Evolutionary conservation across 2,113 vertebrate genomes (phyloP), one percentile per base, ranked within the genome.

Genomic region (Nothocercus nigrocapillus): DNA sequence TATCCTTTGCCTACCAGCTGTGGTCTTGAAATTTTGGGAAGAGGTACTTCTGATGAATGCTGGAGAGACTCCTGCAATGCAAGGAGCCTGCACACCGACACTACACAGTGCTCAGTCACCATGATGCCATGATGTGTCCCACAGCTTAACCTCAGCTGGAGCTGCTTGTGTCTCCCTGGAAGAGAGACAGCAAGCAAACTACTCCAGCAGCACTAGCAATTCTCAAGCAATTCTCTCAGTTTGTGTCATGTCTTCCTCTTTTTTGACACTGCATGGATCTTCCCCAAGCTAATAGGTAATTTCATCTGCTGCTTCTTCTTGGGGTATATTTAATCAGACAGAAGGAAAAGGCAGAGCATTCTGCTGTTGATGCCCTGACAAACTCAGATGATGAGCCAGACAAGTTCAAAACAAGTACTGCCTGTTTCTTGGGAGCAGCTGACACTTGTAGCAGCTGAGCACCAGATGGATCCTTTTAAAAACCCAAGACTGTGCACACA

Each of bases 381-480:
- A 58, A 59, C 21, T 88, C 21, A 47, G 47, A 47, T 53, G 40
- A 70, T 0, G 24, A 4, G 1, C 5, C 51, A 61, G 28, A 15
- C 44, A 76, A 13, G 24, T 40, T 38, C 9, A 20, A 54, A 80
- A 85, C 18, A 61, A 78, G 42, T 8, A 18, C 19, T 22, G 11
- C 7, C 74, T 66, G 22, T 67, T 24, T 24, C 19, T n/a, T 82
- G 56, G 72, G 34, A 85, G 30, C 70, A 94, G 51, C 77, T 86
- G 77, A 56, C 59, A 38, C 40, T 40, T 72, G 5, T n/a, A 82
- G 38, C 64, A 82, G 28, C 36, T 72, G 30, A 85, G 25, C 30
- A 89, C 72, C 68, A 73, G 30, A n/a, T 76, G 42, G 18, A 34
- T 76, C 36, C 32, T 88, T 92, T 83, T 77, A 51, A 82, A 94